A percentile compares a stretch with the other conserved stretches of the same genome.
These are phyloP conservation scores for Ianthella basta DNA, from an alignment of 37 sponge, comb jelly and placozoan genomes.

Conservation along the genomic window DNA sequence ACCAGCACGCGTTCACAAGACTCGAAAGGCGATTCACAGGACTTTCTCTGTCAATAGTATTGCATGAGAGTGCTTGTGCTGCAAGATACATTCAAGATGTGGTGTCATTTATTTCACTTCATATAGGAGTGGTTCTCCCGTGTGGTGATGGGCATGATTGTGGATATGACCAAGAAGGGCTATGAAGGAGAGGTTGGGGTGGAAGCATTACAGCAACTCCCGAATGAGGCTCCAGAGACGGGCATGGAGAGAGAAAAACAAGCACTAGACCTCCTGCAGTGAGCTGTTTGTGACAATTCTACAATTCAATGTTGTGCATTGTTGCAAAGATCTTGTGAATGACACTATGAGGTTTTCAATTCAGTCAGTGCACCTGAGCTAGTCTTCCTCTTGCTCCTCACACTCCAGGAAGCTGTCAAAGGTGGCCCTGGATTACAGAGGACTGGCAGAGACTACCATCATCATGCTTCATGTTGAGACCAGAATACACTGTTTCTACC, in stretches of 20 bases:
- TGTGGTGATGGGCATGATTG: background rate
- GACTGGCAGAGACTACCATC: slow-evolving; percentile 54
- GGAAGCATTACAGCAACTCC: background rate
- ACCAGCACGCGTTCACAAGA: no score
- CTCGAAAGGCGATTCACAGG: no score
- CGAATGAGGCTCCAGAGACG: background rate
- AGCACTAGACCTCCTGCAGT: background rate
- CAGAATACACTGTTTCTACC: slow-evolving; percentile 86
- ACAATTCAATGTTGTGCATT: no score
- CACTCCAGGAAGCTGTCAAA: slow-evolving; percentile 44
- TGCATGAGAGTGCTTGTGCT: no score
- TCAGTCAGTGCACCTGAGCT: no score
- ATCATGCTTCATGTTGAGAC: slow-evolving; percentile 89
- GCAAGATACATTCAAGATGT: no score
- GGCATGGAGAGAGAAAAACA: background rate
- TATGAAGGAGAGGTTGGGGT: background rate
- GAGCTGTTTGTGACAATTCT: no score
- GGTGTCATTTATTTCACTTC: no score
- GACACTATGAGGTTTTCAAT: no score
- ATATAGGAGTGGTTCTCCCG: slow-evolving; percentile 9
- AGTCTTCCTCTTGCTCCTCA: background rate
- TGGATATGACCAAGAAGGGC: slow-evolving; percentile 1
- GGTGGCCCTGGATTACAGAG: slow-evolving; percentile 39
- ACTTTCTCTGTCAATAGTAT: no score
- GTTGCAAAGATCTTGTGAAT: no score